These are phyloP conservation scores for Drosophila phalerata DNA, from an alignment of 2,888 invertebrate genomes.

Conservation along the genomic window DNA sequence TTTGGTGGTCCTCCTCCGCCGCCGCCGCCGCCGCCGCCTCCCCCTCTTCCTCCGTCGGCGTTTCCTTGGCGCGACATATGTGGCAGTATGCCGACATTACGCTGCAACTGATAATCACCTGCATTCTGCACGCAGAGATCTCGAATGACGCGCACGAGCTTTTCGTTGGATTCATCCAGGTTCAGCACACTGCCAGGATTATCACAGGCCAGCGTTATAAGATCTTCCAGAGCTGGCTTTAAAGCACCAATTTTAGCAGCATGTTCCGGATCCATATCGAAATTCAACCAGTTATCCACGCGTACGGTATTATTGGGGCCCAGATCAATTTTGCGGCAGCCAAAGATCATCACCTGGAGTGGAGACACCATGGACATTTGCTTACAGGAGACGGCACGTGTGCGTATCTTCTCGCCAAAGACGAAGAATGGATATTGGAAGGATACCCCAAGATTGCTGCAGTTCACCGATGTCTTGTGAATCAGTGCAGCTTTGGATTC, in stretches of 20 bases:
- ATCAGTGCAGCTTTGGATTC: constrained; percentile 98
- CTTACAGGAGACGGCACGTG: constrained; percentile 97
- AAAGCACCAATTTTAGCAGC: constrained; percentile 95
- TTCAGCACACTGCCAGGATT: constrained; percentile 92
- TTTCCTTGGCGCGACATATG: constrained; percentile 76
- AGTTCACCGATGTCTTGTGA: constrained; percentile 98
- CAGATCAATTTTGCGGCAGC: constrained; percentile 89
- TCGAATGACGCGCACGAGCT: constrained; percentile 90
- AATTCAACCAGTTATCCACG: constrained; percentile 97
- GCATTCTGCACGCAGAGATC: constrained; percentile 92
- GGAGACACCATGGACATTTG: constrained; percentile 98
- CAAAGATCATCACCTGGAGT: constrained; percentile 96
- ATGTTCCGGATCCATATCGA: constrained; percentile 91
- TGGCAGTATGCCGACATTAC: constrained; percentile 85
- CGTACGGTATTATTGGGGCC: constrained; percentile 90
- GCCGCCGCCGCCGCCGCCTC: constrained; percentile 29
- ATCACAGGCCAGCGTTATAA: constrained; percentile 92
- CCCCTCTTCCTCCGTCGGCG: constrained; percentile 44
- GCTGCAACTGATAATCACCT: constrained; percentile 90
- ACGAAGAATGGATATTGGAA: constrained; percentile 98
- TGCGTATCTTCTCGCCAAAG: constrained; percentile 99
- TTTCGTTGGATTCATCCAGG: constrained; percentile 71
- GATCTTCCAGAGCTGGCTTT: constrained; percentile 94
- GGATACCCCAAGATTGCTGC: constrained; percentile 92
- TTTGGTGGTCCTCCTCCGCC: constrained; percentile 67